Base-by-base conservation (phyloP, 2,113 vertebrate genomes). In the Chlorodrepanis virens region DNA sequence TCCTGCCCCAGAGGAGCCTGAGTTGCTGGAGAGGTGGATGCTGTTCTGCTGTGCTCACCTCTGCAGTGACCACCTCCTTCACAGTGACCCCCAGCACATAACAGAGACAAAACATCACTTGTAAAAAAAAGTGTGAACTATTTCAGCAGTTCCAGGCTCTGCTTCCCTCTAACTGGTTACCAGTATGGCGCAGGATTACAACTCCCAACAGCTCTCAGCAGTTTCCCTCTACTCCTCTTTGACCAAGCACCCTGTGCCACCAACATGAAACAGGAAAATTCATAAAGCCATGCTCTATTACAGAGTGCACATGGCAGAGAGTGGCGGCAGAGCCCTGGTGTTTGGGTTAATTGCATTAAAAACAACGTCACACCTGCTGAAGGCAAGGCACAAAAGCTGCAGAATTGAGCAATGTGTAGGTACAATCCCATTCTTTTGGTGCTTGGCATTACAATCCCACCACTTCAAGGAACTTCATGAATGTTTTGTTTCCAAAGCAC, bases 301-400 rank as follows among this genome's bases (percentile, higher is more conserved):
- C 0, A 0, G 74, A n/a, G 37, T 5, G 56, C 12, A 9, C 2
- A 6, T 0, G 25, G 70, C 29, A 12, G 33, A 52, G 29, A 3
- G 3, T 21, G 56, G 15, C 72, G 82, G 44, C 2, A 33, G 37
- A 87, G 56, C 31, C 44, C 56, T 17, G 23, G 7, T 35, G 52
- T 47, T 79, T 45, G 19, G 40, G 57, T 31, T 35, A 6, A 61
- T 14, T 61, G 31, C 27, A 45, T 74, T 44, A 77, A n/a, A 40
- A 87, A 71, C 20, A 35, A 33, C 0, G 1, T 27, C 42, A n/a
- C 11, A 60, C 10, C 39, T 49, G 22, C 45, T 24, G 33, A 39
- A 25, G 5, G 31, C 16, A 72, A 86, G 68, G 29, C 67, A 53
- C 28, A 80, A n/a, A 57, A 35, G 14, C 39, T 56, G 47, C 20